Conservation (phyloP, 2,113 vertebrate species). For the Tringa solitaria region DNA sequence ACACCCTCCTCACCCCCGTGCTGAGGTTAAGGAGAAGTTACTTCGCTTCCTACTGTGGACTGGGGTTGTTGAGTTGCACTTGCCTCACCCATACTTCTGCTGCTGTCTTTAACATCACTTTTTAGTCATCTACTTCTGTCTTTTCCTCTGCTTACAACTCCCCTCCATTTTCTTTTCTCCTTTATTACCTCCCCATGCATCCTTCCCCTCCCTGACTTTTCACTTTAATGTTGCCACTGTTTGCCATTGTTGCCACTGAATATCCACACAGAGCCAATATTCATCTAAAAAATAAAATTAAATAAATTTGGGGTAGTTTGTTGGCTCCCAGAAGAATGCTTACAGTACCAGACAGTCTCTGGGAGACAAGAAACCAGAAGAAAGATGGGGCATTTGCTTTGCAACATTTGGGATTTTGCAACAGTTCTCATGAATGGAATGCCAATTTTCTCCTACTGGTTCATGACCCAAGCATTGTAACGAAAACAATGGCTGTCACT, state of each 20-base stretch:
- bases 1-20: background rate
- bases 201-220: background rate
- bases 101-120: background rate
- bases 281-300: background rate
- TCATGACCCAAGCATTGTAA: slow-evolving; percentile 9
- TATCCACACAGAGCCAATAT: background rate
- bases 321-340: background rate
- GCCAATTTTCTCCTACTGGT: slow-evolving; percentile 18
- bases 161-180: background rate
- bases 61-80: background rate
- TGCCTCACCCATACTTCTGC: background rate
- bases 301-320: background rate
- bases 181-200: background rate
- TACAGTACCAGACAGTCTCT: background rate
- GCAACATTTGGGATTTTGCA: slow-evolving; percentile 33
- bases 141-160: background rate
- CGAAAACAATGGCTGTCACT: slow-evolving; percentile 46
- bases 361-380: background rate
- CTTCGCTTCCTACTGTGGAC: background rate
- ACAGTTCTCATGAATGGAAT: slow-evolving; percentile 14
- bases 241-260: background rate
- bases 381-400: background rate
- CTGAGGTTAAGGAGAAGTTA: background rate
- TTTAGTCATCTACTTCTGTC: background rate
- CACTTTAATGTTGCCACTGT: background rate